Percentiles rank a stretch among this genome's conserved stretches.
phyloP scores from a whole-genome alignment of 2,797 vertebrate genomes.

The Neosilurus hyrtlii region DNA sequence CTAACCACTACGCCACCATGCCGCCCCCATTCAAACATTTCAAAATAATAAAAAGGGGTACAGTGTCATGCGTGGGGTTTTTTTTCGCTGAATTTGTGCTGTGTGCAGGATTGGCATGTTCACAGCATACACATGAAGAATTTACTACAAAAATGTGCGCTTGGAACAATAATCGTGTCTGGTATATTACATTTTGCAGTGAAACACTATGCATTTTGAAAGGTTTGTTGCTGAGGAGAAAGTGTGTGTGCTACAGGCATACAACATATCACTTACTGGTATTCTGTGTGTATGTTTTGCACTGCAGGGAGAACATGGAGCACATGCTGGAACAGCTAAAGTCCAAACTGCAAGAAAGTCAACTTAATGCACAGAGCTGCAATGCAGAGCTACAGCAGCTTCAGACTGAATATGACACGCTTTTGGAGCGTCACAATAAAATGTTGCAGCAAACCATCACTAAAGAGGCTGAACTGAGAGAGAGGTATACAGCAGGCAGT shows the following conservation, averaged over 20 bases:
- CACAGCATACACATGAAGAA: no score
- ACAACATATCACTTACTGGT: neutral
- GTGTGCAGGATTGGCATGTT: no score
- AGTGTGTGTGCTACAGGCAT: no score
- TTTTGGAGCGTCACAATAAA: slow-evolving; percentile 94
- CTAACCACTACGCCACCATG: no score
- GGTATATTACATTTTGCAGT: neutral
- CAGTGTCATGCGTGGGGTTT: no score
- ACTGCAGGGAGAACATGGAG: slow-evolving; percentile 82
- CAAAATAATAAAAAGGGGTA: no score
- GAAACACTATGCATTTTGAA: neutral
- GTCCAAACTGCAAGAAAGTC: slow-evolving; percentile 82
- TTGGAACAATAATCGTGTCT: neutral
- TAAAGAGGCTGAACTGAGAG: slow-evolving; percentile 92
- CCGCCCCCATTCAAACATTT: no score
- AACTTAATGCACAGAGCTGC: slow-evolving; percentile 81
- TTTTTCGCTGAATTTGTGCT: no score
- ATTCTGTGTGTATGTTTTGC: neutral
- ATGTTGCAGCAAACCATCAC: slow-evolving; percentile 90
- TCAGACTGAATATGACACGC: slow-evolving; percentile 86
- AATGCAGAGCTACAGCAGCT: slow-evolving; percentile 81
- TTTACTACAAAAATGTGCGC: no score
- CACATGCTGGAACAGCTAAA: slow-evolving; percentile 83
- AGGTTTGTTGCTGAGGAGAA: slow-evolving; percentile 24
- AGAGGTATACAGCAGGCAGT: slow-evolving; percentile 73